Base-by-base conservation (phyloP, 2,888 invertebrate genomes). In the Caenorhabditis sp. region DNA sequence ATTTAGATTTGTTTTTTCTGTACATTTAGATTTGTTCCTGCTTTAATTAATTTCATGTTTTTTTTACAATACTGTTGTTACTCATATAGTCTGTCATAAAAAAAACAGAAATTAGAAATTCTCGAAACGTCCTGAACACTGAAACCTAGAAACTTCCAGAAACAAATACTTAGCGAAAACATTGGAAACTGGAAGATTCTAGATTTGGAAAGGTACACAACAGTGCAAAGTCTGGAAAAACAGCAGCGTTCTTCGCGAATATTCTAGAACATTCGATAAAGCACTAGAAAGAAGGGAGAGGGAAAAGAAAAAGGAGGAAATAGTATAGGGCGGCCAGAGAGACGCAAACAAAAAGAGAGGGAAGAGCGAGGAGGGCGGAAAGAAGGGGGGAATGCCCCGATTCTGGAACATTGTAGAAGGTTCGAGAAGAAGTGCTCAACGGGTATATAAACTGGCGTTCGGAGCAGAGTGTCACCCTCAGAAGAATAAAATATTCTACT, bases 401-500 rank as follows among this genome's bases (percentile, higher is more conserved):
- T 13, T 53, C 53, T n/a, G 11, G 55, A 56, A 56, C 1, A 13
- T 24, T 17, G 17, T 24, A 52, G 81, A 81, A 79, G 56, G 15
- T 39, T 59, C 73, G 6, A 27, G 78, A 76, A 63, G 45, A 35
- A n/a, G 43, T 70, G 6, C 26, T 3, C 22, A 9, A 32, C 59
- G 41, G 27, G 66, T 74, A 76, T 79, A 81, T 71, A 79, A 75
- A 43, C n/a, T 22, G 35, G 35, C 45, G 52, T n/a, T 37, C 26
- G n/a, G 13, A 15, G 15, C 6, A 27, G 26, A 65, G 37, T 37
- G 52, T 2, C 35, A 63, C 52, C 59, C 61, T 70, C 52, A 70
- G 46, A 71, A 52, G 46, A 62, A 71, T 55, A 17, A 43, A 55
- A 41, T 22, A 50, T 70, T 70, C 52, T 70, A 70, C 53, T 70